These are phyloP conservation scores for Philopedon plagiatum DNA, from an alignment of 2,888 invertebrate genomes.

Conservation along the genomic window DNA sequence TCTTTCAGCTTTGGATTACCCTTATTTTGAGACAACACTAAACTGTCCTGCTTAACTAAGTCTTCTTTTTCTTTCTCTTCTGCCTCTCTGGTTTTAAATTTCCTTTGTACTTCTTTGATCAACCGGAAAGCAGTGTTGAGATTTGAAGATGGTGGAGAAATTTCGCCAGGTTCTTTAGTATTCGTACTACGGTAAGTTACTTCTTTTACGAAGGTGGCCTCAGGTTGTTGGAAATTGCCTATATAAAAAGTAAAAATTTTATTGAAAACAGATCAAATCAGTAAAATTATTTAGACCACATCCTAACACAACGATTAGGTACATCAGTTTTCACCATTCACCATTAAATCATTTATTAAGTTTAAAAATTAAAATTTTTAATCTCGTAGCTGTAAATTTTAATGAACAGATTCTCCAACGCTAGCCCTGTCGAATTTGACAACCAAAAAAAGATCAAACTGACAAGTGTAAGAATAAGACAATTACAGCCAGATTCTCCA, in stretches of 20 bases:
- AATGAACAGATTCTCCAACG: too few relatives aligned
- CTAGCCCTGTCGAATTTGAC: too few relatives aligned
- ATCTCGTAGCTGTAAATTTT: too few relatives aligned
- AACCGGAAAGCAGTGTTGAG: constrained; percentile 96
- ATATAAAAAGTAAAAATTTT: constrained; percentile 3
- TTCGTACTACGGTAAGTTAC: constrained; percentile 98
- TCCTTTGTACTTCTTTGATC: constrained; percentile 97
- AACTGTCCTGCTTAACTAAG: constrained; percentile 97
- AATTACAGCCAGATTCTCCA: too few relatives aligned
- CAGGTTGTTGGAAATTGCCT: constrained; percentile 91
- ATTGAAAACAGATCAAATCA: too few relatives aligned
- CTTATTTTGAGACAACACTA: constrained; percentile 94
- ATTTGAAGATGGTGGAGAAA: constrained; percentile 94
- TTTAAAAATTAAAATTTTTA: too few relatives aligned
- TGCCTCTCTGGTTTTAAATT: constrained; percentile 97
- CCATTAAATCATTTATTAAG: too few relatives aligned
- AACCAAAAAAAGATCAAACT: too few relatives aligned
- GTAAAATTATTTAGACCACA: too few relatives aligned
- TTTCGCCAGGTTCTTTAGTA: constrained; percentile 96
- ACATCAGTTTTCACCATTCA: too few relatives aligned
- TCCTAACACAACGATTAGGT: too few relatives aligned
- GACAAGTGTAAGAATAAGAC: too few relatives aligned
- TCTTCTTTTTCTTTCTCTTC: constrained; percentile 99
- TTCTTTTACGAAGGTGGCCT: constrained; percentile 98
- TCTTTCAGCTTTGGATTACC: constrained; percentile 98